These are phyloP conservation scores for Thumatha senex DNA, from an alignment of 2,888 invertebrate genomes.

Conservation along the genomic window DNA sequence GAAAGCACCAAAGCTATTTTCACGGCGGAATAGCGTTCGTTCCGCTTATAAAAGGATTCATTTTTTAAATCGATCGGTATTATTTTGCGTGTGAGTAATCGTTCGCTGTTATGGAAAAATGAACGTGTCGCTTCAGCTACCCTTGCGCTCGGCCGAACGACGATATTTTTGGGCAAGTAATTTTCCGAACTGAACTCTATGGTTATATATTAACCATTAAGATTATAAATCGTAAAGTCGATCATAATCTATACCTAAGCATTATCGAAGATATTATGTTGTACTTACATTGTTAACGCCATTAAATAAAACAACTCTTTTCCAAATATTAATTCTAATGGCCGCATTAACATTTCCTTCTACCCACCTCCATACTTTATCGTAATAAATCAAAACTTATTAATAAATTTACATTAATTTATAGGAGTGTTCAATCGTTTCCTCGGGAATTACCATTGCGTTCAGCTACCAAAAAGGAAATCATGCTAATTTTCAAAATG, in stretches of 20 bases:
- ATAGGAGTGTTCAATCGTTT: constrained; percentile 28
- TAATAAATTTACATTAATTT: constrained; percentile 15
- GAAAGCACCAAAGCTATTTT: constrained; percentile 60
- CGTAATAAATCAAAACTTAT: not conserved
- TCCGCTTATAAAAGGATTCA: constrained; percentile 56
- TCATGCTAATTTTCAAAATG: constrained; percentile 58
- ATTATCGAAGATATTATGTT: not conserved
- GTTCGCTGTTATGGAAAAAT: constrained; percentile 47
- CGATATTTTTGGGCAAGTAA: constrained; percentile 38
- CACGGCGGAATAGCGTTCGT: constrained; percentile 62
- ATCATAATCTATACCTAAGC: not conserved
- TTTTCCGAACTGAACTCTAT: constrained; percentile 16
- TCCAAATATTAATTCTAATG: no score
- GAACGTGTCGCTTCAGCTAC: constrained; percentile 33
- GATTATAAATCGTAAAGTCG: not conserved
- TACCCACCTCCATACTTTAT: not conserved
- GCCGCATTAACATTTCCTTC: no score
- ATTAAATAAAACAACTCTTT: no score
- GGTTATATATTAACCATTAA: constrained; percentile 13
- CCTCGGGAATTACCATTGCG: constrained; percentile 26
- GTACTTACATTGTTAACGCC: no score
- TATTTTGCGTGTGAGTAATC: constrained; percentile 44
- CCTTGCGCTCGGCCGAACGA: constrained; percentile 21
- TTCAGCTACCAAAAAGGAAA: constrained; percentile 48
- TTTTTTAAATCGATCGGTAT: constrained; percentile 68